phyloP scores from a whole-genome alignment of 2,888 invertebrate genomes.

The Cephus pulcher region DNA sequence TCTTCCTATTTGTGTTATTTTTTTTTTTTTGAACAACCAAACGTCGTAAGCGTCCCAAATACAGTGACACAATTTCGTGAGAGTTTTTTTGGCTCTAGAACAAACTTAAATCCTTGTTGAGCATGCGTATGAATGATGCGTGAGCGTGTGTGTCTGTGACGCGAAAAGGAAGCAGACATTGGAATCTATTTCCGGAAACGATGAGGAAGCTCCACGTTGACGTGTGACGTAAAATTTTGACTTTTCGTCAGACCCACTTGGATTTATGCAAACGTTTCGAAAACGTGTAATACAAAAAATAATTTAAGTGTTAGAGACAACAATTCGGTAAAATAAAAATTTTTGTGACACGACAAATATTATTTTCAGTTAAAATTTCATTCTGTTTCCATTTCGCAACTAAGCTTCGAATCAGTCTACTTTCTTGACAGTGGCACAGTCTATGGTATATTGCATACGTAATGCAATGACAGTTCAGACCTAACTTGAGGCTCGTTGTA shows the following conservation, averaged over 20 bases:
- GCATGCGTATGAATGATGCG: background rate
- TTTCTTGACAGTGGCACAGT: background rate
- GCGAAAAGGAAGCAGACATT: background rate
- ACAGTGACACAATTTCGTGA: background rate
- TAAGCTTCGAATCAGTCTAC: background rate
- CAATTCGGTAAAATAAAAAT: no score
- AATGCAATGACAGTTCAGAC: background rate
- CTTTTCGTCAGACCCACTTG: background rate
- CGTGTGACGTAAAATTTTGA: background rate
- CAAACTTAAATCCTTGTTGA: background rate
- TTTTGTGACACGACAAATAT: no score
- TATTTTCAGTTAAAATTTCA: no score
- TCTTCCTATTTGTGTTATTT: background rate
- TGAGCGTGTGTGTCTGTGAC: background rate
- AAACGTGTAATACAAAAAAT: background rate
- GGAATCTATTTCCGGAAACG: background rate
- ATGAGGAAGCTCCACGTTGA: background rate
- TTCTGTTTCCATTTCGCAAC: no score
- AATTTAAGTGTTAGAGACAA: no score
- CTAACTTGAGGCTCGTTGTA: background rate
- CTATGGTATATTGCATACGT: background rate
- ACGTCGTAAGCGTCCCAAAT: background rate
- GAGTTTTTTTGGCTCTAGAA: background rate
- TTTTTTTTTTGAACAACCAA: background rate
- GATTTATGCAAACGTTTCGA: background rate